Conservation (phyloP, 2,888 invertebrate species). For the Noctua comes region DNA sequence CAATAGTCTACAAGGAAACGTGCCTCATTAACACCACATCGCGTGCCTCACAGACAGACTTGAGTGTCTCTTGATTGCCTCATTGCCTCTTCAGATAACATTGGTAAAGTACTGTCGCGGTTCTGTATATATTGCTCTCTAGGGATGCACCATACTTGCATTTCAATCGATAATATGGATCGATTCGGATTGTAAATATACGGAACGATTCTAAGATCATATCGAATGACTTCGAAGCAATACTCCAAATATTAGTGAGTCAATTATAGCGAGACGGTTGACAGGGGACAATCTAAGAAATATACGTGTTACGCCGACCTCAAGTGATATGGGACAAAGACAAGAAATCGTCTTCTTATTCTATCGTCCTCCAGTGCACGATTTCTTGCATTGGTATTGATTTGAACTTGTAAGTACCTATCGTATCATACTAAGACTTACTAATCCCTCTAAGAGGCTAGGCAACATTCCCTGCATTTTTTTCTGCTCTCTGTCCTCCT, state of each 20-base stretch:
- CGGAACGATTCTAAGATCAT: not conserved
- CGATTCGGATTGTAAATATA: not conserved
- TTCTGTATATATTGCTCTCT: slow-evolving; percentile 14
- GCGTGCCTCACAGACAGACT: slow-evolving; percentile 30
- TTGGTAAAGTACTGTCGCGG: not conserved
- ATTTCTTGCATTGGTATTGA: not conserved
- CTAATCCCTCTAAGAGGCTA: not conserved
- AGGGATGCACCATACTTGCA: not conserved
- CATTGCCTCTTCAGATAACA: slow-evolving; percentile 23
- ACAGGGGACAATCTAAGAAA: not conserved
- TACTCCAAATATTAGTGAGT: not conserved
- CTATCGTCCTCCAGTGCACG: not conserved
- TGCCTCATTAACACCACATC: slow-evolving; percentile 36
- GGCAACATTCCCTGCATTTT: not conserved
- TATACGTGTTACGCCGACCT: not conserved
- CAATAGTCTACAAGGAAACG: slow-evolving; percentile 17
- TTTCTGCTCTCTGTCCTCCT: not conserved
- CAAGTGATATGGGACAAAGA: not conserved
- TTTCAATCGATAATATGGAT: not conserved
- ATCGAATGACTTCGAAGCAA: not conserved
- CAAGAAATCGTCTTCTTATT: not conserved
- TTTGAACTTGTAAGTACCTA: not conserved
- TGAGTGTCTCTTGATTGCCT: slow-evolving; percentile 27
- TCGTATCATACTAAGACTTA: not conserved
- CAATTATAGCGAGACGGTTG: not conserved